Evolutionary conservation across 2,888 invertebrate species (phyloP).

Genomic region (Plutella xylostella): DNA sequence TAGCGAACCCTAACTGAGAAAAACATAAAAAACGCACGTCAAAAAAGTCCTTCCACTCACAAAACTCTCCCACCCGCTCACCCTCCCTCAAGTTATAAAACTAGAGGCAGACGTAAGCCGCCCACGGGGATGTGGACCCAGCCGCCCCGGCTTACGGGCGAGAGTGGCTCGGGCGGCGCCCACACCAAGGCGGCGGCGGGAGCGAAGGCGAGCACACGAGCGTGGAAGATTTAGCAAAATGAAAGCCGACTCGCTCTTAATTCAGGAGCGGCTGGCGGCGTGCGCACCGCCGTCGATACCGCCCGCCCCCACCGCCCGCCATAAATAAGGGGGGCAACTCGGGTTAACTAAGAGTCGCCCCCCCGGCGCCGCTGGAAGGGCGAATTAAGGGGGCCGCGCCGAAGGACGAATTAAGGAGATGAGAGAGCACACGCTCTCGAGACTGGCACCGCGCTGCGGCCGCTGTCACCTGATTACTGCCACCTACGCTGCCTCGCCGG

Average conservation of each 20-base stretch:
- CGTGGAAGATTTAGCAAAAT: constrained; percentile 67
- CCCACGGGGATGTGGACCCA: constrained; percentile 39
- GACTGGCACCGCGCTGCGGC: constrained; percentile 48
- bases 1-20: constrained; percentile 64
- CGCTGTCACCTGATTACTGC: constrained; percentile 4
- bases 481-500: not conserved
- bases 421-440: constrained; percentile 68
- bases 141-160: constrained; percentile 43
- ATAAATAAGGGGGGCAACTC: constrained; percentile 65
- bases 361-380: constrained; percentile 48
- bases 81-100: constrained; percentile 62
- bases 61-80: constrained; percentile 61
- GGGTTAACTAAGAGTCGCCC: constrained; percentile 61
- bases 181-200: constrained; percentile 40
- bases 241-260: constrained; percentile 70
- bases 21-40: constrained; percentile 69
- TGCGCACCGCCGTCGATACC: constrained; percentile 48
- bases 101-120: constrained; percentile 39
- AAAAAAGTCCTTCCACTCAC: constrained; percentile 67
- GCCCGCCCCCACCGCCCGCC: constrained; percentile 36
- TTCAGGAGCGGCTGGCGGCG: constrained; percentile 51
- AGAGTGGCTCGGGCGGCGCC: constrained; percentile 35
- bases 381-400: constrained; percentile 65
- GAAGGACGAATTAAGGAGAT: constrained; percentile 71
- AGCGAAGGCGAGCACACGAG: constrained; percentile 66